These are phyloP conservation scores for Ceratothoa steindachneri DNA, from an alignment of 2,888 invertebrate genomes.

Conservation along the genomic window DNA sequence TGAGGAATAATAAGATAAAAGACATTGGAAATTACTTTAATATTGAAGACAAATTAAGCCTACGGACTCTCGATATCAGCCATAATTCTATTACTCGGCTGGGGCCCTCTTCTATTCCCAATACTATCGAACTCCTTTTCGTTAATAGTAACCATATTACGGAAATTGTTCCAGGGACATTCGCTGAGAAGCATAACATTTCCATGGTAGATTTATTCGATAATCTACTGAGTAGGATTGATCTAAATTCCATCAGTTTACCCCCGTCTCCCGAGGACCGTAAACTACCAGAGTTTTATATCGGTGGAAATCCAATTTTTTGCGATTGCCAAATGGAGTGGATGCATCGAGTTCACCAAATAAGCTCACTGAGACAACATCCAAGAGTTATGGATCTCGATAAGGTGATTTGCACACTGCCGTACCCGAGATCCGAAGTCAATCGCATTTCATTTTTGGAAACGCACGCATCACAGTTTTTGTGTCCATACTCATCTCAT, in stretches of 20 bases:
- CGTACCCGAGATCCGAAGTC: conserved; percentile 65
- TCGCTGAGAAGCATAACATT: conserved; percentile 80
- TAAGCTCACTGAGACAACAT: conserved; percentile 76
- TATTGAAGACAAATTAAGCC: conserved; percentile 61
- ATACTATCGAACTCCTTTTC: conserved; percentile 77
- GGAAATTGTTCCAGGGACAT: conserved; percentile 77
- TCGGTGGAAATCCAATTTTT: conserved; percentile 43
- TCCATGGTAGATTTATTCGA: conserved; percentile 87
- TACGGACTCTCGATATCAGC: conserved; percentile 83
- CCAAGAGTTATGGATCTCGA: conserved; percentile 83
- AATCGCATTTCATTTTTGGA: conserved; percentile 54
- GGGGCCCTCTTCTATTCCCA: conserved; percentile 68
- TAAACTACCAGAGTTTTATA: conserved; percentile 50
- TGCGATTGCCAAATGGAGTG: conserved; percentile 48
- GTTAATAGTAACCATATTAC: conserved; percentile 56
- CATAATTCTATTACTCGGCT: conserved; percentile 71
- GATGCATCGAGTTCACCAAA: conserved; percentile 79
- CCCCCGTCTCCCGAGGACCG: conserved; percentile 69
- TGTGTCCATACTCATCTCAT: conserved; percentile 86
- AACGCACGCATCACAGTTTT: conserved; percentile 81
- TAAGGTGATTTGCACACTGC: conserved; percentile 78
- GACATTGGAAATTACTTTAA: conserved; percentile 62
- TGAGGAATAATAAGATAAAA: conserved; percentile 78
- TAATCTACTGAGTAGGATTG: conserved; percentile 84
- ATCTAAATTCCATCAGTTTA: conserved; percentile 78